phyloP scores from a whole-genome alignment of 1,140 invertebrate species.

The Zaprionus tsacasi region DNA sequence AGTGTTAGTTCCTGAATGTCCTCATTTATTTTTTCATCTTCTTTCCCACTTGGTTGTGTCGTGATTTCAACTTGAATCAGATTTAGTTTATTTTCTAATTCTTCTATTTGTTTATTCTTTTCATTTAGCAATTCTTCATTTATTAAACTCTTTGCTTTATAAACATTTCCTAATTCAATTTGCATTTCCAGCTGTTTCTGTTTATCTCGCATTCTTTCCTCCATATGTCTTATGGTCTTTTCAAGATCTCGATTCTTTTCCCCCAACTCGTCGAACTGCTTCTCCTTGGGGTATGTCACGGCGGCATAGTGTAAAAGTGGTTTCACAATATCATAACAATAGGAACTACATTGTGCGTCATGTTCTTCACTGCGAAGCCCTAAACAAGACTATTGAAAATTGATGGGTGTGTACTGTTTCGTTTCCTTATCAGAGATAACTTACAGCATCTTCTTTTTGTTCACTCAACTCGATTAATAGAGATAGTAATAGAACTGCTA shows the following conservation, averaged over 20 bases:
- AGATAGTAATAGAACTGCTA: neutral
- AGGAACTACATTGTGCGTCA: neutral
- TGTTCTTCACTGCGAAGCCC: neutral
- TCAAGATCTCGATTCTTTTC: neutral
- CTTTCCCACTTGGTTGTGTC: neutral
- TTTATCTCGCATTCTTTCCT: neutral
- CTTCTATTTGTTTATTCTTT: conserved; percentile 10
- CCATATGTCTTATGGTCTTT: neutral
- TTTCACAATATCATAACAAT: conserved; percentile 26
- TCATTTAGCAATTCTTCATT: neutral
- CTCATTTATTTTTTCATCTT: neutral
- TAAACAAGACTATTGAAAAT: neutral
- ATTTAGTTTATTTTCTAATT: neutral
- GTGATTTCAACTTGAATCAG: neutral
- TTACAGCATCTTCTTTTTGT: conserved; percentile 1
- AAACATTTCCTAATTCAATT: neutral
- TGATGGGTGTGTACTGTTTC: neutral
- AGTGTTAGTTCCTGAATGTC: neutral
- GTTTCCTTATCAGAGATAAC: neutral
- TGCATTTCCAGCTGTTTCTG: conserved; percentile 12
- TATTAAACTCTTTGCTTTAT: conserved; percentile 6
- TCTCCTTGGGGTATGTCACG: neutral
- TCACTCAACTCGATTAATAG: neutral
- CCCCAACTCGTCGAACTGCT: neutral
- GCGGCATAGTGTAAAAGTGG: conserved; percentile 12